Conservation (phyloP, 1,140 invertebrate genomes). For the Cyrtorhinus lividipennis region DNA sequence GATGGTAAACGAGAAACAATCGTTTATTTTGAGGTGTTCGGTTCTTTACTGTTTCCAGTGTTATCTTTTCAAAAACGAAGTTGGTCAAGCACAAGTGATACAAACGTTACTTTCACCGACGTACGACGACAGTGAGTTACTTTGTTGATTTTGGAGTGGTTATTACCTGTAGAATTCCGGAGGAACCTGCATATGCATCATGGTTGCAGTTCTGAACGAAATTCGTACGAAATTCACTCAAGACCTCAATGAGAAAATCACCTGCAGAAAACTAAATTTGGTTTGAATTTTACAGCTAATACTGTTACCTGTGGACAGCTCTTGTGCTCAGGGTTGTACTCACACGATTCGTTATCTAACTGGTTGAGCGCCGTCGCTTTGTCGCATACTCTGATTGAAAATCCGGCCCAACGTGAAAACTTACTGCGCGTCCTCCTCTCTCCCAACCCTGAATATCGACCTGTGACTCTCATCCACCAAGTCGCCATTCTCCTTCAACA, state of each 20-base stretch:
- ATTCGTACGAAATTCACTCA: too few relatives aligned
- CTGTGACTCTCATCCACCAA: constrained; percentile 77
- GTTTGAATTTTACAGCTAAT: constrained; percentile 24
- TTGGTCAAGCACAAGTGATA: constrained; percentile 73
- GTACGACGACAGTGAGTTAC: neutral
- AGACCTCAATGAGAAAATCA: too few relatives aligned
- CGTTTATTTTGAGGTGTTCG: constrained; percentile 77
- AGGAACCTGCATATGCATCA: too few relatives aligned
- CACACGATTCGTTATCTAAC: constrained; percentile 79
- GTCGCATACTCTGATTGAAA: constrained; percentile 80
- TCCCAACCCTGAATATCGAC: constrained; percentile 58
- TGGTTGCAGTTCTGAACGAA: too few relatives aligned
- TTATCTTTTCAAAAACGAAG: constrained; percentile 85
- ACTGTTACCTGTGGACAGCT: constrained; percentile 60
- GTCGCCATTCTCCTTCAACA: constrained; percentile 71
- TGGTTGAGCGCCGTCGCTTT: constrained; percentile 92
- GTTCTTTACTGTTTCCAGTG: constrained; percentile 96
- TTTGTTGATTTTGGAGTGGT: too few relatives aligned
- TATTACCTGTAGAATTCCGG: too few relatives aligned
- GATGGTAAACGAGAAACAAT: constrained; percentile 98
- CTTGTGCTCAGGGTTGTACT: constrained; percentile 88
- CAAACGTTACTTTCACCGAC: constrained; percentile 79
- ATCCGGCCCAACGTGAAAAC: constrained; percentile 78
- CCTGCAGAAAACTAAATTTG: neutral
- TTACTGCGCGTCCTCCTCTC: constrained; percentile 83